Percentiles rank a stretch among this genome's conserved stretches.
These are phyloP conservation scores for Tupaia tana DNA, from an alignment of 2,113 vertebrate genomes.

Conservation along the genomic window DNA sequence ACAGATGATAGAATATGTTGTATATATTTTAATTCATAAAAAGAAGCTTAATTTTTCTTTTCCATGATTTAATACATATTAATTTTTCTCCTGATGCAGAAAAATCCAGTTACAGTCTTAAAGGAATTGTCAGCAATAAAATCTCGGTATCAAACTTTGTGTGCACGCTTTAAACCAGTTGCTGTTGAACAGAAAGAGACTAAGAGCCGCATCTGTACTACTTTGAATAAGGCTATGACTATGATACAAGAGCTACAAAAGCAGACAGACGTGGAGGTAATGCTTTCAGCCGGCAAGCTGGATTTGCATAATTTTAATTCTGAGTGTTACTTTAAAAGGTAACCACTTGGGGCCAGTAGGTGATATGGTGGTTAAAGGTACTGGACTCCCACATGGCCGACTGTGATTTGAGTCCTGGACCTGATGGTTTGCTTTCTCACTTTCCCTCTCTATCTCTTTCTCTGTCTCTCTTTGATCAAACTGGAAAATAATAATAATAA, in stretches of 20 bases:
- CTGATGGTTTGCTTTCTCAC: too few relatives aligned
- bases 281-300: not conserved
- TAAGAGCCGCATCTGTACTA: conserved; percentile 87
- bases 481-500: too few relatives aligned
- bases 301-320: conserved; percentile 58
- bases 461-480: too few relatives aligned
- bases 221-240: conserved; percentile 85
- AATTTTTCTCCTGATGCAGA: conserved; percentile 83
- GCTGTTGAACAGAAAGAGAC: conserved; percentile 88
- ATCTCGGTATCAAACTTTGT: conserved; percentile 88
- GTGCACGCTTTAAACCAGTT: conserved; percentile 86
- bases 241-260: conserved; percentile 87
- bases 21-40: not conserved
- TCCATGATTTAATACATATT: conserved; percentile 37
- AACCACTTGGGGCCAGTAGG: not conserved
- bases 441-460: too few relatives aligned
- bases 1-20: conserved; percentile 3
- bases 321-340: conserved; percentile 45
- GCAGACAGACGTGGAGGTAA: conserved; percentile 88
- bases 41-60: not conserved
- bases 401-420: too few relatives aligned
- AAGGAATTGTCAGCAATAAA: conserved; percentile 90
- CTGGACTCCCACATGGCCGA: too few relatives aligned
- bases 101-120: conserved; percentile 90
- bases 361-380: too few relatives aligned